Evolutionary conservation across 2,113 vertebrate genomes (phyloP).

Genomic region (Philantomba maxwellii): DNA sequence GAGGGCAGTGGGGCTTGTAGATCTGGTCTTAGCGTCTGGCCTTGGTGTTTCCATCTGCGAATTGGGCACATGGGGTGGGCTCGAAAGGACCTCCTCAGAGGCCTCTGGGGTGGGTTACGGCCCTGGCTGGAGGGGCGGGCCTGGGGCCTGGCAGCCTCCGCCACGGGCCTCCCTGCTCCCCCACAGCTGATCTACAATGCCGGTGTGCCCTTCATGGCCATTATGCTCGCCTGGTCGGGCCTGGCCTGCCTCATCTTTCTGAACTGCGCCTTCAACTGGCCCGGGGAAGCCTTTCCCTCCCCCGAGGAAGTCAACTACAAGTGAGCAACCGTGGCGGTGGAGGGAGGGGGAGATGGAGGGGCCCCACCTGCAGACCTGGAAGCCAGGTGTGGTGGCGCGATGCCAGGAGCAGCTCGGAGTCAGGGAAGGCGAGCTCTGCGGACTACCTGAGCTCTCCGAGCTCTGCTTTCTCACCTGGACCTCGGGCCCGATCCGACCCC

Average conservation of each 20-base stretch:
- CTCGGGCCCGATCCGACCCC: not conserved
- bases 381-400: accelerated
- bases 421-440: not conserved
- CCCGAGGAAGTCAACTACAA: constrained; percentile 86
- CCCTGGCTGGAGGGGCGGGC: not conserved
- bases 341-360: not conserved
- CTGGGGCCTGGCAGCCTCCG: not conserved
- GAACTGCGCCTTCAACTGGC: constrained; percentile 93
- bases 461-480: not conserved
- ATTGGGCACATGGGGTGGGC: not conserved
- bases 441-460: not conserved
- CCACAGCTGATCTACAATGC: constrained; percentile 87
- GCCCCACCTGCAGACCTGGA: not conserved
- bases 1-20: not conserved
- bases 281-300: constrained; percentile 84
- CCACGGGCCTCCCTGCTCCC: not conserved
- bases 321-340: constrained; percentile 69
- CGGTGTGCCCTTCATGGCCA: constrained; percentile 81
- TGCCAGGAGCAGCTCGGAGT: too few relatives aligned
- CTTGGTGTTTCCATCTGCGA: not conserved
- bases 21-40: not conserved
- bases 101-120: not conserved
- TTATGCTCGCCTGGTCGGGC: constrained; percentile 89
- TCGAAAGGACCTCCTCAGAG: not conserved
- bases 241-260: constrained; percentile 86